Base-by-base conservation (phyloP, 2,888 invertebrate genomes). In the Caenorhabditis sp. region DNA sequence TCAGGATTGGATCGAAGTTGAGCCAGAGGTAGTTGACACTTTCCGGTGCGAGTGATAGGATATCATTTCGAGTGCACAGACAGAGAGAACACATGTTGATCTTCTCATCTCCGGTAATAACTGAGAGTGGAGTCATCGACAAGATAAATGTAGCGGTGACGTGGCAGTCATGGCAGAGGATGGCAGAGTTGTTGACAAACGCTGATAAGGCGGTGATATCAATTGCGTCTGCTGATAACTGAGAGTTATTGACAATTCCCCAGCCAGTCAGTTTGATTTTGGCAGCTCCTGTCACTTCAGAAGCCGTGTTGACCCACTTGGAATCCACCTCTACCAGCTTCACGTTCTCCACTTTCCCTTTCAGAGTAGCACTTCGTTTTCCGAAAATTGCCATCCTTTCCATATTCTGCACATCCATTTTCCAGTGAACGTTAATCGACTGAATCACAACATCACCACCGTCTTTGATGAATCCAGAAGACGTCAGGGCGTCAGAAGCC, bases 21-120 rank as follows among this genome's bases (percentile, higher is more conserved):
- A 86, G 50, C 72, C 80, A 81, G 5, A 86, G 65, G 47, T 83
- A 86, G 15, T 83, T 74, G 24, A 72, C 28, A 1, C 85, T 83
- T 22, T 6, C 47, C 3, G 40, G 28, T 1, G 15, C 15, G 1
- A 71, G 13, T 5, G 51, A 51, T 15, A 51, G 22, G 3, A 62
- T 22, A 37, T 82, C 72, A 22, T 82, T 77, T 4, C 82, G 18
- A 0, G 78, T 76, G 58, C 67, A 72, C 2, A 82, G 53, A n/a
- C 71, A 65, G 13, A 82, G 20, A 2, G 83, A 77, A 40, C 80
- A 61, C n/a, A 83, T 64, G 18, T 44, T 22, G 15, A 77, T 69
- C 11, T 76, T 69, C 5, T 62, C 55, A 13, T 68, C 80, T 35
- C 69, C 80, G 1, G 69, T 55, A 1, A 69, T 67, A 1, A 69